Base-by-base conservation (phyloP, 2,888 invertebrate genomes). In the Cephalotes varians region DNA sequence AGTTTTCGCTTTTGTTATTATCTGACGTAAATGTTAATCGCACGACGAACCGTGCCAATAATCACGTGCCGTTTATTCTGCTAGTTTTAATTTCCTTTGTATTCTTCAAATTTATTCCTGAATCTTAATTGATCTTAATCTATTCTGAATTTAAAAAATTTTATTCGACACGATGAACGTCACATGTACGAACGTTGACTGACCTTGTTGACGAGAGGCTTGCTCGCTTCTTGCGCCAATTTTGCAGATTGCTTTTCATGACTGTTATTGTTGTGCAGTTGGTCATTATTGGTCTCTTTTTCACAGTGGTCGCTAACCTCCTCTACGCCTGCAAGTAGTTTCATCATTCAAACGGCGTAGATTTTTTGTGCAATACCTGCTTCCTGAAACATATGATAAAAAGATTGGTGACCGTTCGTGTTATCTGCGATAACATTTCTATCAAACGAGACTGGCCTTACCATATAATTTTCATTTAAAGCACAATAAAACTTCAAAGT, bases 251-350 rank as follows among this genome's bases (percentile, higher is more conserved):
- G 88, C 77, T 91, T 91, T 72, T 91, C 91, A 83, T 90, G 86
- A 72, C 85, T 80, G 67, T 90, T 90, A 85, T 91, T 91, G 83
- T 91, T 92, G 60, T 88, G 90, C 40, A 76, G 73, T 73, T 91
- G 88, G 34, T 89, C 91, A 71, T 92, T 92, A 76, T 86, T 90
- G 67, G 83, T 49, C 54, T 87, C 86, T 64, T 88, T 88, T 64
- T 81, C 90, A 77, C 81, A 77, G 77, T 88, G 72, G 25, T 83
- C 84, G 85, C 62, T 89, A 54, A 88, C 90, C 74, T 92, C 90
- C 79, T 92, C 94, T 69, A 94, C 93, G 69, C 93, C 94, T 62
- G 94, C 94, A 89, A 94, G 85, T 93, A 94, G 89, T 94, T 94
- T 94, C 94, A 94, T 94, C 93, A 94, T 94, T 89, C 91, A 91